Evolutionary conservation across 2,113 vertebrate species (phyloP).

Genomic region (Salvator merianae): DNA sequence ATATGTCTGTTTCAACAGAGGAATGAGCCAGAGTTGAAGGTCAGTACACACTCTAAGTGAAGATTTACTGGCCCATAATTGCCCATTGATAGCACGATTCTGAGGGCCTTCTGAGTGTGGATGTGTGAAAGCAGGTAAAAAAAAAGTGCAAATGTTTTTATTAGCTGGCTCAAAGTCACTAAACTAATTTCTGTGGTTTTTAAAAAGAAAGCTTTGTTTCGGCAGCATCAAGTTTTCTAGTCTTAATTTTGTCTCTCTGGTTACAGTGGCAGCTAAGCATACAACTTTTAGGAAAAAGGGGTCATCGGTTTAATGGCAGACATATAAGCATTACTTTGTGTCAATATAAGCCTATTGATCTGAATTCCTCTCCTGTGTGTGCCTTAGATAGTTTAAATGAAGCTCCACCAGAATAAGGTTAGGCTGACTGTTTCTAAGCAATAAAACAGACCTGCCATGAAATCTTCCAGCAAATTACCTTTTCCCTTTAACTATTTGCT

Average conservation of each 20-base stretch:
- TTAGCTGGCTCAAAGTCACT: constrained; percentile 33
- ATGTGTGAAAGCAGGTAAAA: constrained; percentile 3
- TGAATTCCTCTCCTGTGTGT: background rate
- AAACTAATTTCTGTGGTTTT: no score
- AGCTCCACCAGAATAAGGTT: background rate
- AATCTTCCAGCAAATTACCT: background rate
- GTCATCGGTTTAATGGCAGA: background rate
- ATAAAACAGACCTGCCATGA: constrained; percentile 16
- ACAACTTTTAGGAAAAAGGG: background rate
- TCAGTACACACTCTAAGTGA: constrained; percentile 36
- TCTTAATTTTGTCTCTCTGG: background rate
- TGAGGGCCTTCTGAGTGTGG: constrained; percentile 34
- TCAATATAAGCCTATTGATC: constrained; percentile 18
- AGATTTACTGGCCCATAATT: constrained; percentile 56
- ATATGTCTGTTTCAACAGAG: constrained; percentile 16
- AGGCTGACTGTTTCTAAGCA: background rate
- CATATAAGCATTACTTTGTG: background rate
- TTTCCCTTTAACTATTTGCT: background rate
- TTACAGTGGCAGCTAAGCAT: background rate
- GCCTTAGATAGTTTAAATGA: constrained; percentile 2
- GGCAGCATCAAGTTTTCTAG: background rate
- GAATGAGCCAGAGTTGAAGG: constrained; percentile 6
- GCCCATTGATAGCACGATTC: constrained; percentile 32
- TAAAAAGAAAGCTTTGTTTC: background rate
- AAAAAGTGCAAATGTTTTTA: constrained; percentile 5